Base-by-base conservation (phyloP, 2,888 invertebrate genomes). In the Eupithecia tripunctaria region DNA sequence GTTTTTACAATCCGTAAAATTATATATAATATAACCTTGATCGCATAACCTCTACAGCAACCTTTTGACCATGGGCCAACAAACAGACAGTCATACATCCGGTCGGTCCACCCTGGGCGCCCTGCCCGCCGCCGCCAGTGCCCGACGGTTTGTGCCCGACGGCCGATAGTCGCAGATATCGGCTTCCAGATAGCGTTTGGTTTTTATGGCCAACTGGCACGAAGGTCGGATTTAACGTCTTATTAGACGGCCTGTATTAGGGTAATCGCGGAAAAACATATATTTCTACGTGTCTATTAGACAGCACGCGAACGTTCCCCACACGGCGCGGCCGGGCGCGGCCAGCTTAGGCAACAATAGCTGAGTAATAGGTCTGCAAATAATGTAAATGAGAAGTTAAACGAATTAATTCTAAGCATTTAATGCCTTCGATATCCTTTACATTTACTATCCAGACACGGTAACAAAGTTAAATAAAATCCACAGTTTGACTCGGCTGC, bases 231-330 rank as follows among this genome's bases (percentile, higher is more conserved):
- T 25, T 56, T 56, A 56, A 56, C 25, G 25, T 56, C 60, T 60
- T 60, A 60, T 60, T 60, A 60, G 60, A 29, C 60, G 21, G 12
- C 29, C 60, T 60, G 60, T 60, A 27, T 59, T 21, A 51, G 51
- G 51, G 51, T 21, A 25, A 56, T 56, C 56, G 56, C 56, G 21
- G 21, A 25, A 21, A 51, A 56, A 56, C 56, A 56, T 56, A 51
- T 51, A 56, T 25, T 25, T 25, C 4, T 25, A 60, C 60, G 60
- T 60, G 60, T 29, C 60, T 60, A 60, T 60, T 60, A 60, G 29
- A 29, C 18, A 27, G 8, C 60, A 60, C 60, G 60, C 60, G 60
- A 60, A 12, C 60, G 27, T 1, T 27, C 4, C 27, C 27, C 29
- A 18, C 18, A 18, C 27, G 59, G 15, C 60, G 7, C 0, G 8